These are phyloP conservation scores for Shargacucullia verbasci DNA, from an alignment of 2,888 invertebrate genomes.

Conservation along the genomic window DNA sequence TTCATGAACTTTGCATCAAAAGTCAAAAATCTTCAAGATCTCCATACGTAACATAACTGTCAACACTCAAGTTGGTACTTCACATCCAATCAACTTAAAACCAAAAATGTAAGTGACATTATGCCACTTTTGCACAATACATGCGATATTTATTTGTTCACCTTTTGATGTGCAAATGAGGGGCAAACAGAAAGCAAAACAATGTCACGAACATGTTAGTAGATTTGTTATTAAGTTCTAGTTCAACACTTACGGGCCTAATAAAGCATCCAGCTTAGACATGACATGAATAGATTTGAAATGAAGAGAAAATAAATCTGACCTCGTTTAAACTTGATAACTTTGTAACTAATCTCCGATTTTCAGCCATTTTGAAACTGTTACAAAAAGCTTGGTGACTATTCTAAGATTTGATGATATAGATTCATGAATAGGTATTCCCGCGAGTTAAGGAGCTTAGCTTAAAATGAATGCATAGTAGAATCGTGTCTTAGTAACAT, in stretches of 20 bases:
- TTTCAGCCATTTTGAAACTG: background rate
- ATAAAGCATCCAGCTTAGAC: background rate
- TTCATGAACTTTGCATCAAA: no score
- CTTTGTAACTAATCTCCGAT: background rate
- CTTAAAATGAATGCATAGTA: no score
- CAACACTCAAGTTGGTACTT: no score
- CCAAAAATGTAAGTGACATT: conserved; percentile 11
- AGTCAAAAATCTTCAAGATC: no score
- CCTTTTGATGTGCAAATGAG: conserved; percentile 26
- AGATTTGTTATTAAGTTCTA: conserved; percentile 1
- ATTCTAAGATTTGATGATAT: background rate
- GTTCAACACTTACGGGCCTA: background rate
- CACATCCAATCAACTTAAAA: conserved; percentile 61
- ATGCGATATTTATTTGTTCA: conserved; percentile 26
- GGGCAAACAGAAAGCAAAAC: conserved; percentile 25
- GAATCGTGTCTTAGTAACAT: background rate
- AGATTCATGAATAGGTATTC: no score
- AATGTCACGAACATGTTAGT: conserved; percentile 5
- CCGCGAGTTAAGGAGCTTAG: no score
- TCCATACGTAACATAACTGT: background rate
- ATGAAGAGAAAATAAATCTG: background rate
- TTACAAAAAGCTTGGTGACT: background rate
- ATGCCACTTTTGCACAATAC: conserved; percentile 14
- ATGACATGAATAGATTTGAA: background rate
- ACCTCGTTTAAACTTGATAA: background rate